Evolutionary conservation across 64 coral and sea anemone genomes (phyloP), one percentile per base, ranked within the genome.

Genomic region (Pachyseris speciosa): DNA sequence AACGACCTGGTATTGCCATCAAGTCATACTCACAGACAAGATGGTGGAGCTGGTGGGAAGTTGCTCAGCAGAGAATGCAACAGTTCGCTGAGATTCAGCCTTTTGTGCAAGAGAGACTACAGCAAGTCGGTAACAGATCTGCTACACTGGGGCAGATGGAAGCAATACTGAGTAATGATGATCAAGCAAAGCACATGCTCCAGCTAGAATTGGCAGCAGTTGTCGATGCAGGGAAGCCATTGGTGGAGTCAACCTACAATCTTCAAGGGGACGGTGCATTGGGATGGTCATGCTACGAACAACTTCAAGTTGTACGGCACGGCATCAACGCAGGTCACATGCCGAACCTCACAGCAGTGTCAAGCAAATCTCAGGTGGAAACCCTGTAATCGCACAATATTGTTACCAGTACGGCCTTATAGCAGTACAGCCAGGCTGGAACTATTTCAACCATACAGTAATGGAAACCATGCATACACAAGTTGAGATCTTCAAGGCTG

Each of bases 21-120:
- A 79, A 80, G 13, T 80, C 38, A 7, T 90, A 90, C 29, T 90
- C 76, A 9, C 88, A 37, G 12, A 90, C 60, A 67, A 52, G 74
- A 45, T 90, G 75, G 88, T 90, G 75, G 88, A 80, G 88, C 74
- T 90, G 88, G 88, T 90, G 74, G 88, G 88, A 90, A 36, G 76
- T 90, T 16, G 88, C 88, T 41, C 55, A 90, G 26, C 88, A 90
- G 59, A 24, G 69, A 38, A 90, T 90, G 88, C 88, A 66, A 9
- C 88, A 90, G 38, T 90, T 83, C 45, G 88, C 74, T 32, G 88
- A 90, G 74, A 80, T 90, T 31, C 75, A 48, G 10, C 88, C 88
- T 67, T 90, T 80, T 37, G 57, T 81, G 4, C 88, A 81, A 80
- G 9, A 67, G 1, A 2, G 88, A 81, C 4, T 67, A 30, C 63